Evolutionary conservation across 1,140 invertebrate species (phyloP), one percentile per base, ranked within the genome.

Genomic region (Frieseomelitta varia): DNA sequence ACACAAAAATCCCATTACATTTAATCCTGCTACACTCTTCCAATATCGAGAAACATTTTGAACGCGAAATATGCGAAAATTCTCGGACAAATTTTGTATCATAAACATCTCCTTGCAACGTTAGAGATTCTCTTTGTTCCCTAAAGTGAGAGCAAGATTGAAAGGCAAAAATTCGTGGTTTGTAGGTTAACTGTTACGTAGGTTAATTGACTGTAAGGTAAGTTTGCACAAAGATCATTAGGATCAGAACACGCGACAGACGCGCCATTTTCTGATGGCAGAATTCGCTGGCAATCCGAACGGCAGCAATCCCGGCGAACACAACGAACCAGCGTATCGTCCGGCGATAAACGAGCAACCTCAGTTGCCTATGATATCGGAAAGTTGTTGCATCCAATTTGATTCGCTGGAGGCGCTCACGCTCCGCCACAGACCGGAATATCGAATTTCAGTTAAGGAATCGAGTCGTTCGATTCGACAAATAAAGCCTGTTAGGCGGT

Each of bases 371-470:
- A 69, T 69, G 73, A 68, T 76, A 82, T 84, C 30, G 81, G 81
- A 69, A 82, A 84, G 81, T 84, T 84, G 81, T 82, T 82, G 81
- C 81, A 77, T 79, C 81, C 81, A 84, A 79, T 84, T 84, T 53
- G 67, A 27, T 19, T 34, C 39, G 81, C 81, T 71, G 65, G 76
- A 68, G 76, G 73, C 67, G 81, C 39, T 78, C 27, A 56, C 19
- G n/a, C n/a, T 19, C 34, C 39, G 55, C 51, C 65, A 34, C 53
- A 68, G 34, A 55, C 4, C 56, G n/a, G 75, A 51, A 71, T 84
- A 79, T 84, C 76, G 81, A 84, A 61, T 84, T 84, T 84, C 67
- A 30, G 77, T 84, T 84, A 84, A 84, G 75, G 81, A 83, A 83
- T 83, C 56, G 68, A 61, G 65, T 83, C 51, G 55, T 68, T 71